These are phyloP conservation scores for Cydia strobilella DNA, from an alignment of 1,140 invertebrate species.

Conservation along the genomic window DNA sequence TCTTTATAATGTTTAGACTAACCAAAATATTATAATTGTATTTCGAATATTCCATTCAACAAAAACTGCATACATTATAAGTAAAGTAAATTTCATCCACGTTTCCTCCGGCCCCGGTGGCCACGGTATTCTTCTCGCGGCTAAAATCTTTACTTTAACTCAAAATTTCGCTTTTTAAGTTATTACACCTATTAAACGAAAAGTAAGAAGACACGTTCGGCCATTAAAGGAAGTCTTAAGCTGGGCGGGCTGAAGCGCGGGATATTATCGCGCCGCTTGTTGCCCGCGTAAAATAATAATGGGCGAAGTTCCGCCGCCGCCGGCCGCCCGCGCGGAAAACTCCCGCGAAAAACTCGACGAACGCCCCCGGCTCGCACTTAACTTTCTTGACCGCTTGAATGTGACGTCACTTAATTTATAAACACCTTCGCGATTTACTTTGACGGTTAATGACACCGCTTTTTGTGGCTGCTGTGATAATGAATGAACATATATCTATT, in stretches of 20 bases:
- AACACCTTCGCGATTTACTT: constrained; percentile 66
- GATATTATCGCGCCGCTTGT: constrained; percentile 81
- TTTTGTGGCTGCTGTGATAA: constrained; percentile 39
- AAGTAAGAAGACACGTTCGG: constrained; percentile 76
- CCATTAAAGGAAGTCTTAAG: constrained; percentile 67
- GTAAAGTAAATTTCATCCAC: not conserved
- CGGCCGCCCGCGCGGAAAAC: constrained; percentile 64
- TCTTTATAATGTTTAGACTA: too few relatives aligned
- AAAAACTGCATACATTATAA: not conserved
- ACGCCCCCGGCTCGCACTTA: constrained; percentile 58
- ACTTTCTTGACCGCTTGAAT: constrained; percentile 69
- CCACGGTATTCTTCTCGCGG: constrained; percentile 25
- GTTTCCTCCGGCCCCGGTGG: not conserved
- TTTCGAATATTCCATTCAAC: not conserved
- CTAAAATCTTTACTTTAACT: constrained; percentile 50
- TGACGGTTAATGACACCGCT: constrained; percentile 57
- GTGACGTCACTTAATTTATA: constrained; percentile 79
- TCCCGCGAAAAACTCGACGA: constrained; percentile 73
- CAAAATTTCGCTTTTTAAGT: constrained; percentile 69
- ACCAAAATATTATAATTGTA: not conserved
- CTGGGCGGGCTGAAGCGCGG: constrained; percentile 60
- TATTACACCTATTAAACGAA: constrained; percentile 77
- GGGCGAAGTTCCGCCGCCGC: constrained; percentile 77
- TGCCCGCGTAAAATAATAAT: constrained; percentile 82
- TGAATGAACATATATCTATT: not conserved